Evolutionary conservation across 37 sponge, comb jelly and placozoan genomes (phyloP).

Genomic region (Lycopodina hypogea): DNA sequence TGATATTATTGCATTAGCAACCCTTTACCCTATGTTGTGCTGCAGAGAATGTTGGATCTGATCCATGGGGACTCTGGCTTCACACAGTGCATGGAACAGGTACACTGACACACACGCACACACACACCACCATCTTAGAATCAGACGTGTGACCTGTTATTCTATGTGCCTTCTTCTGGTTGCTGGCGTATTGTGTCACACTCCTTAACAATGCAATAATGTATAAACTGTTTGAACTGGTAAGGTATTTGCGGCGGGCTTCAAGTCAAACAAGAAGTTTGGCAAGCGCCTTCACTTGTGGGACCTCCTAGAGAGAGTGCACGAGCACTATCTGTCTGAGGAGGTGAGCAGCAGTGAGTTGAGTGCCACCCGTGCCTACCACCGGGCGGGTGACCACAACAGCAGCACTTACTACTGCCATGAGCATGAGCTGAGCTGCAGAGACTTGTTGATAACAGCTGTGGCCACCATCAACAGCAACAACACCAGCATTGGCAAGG

Average conservation of each 20-base stretch:
- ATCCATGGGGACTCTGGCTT: background rate
- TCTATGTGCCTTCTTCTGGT: too few relatives aligned
- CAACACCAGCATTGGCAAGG: conserved; percentile 47
- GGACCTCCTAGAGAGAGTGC: conserved; percentile 50
- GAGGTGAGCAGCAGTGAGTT: background rate
- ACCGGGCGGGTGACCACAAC: background rate
- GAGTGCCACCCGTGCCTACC: background rate
- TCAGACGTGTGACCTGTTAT: too few relatives aligned
- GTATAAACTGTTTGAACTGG: too few relatives aligned
- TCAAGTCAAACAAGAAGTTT: conserved; percentile 49
- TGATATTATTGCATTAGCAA: too few relatives aligned
- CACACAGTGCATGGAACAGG: conserved; percentile 35
- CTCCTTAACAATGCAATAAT: too few relatives aligned
- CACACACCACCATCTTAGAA: too few relatives aligned
- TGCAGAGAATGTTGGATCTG: conserved; percentile 22
- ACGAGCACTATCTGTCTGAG: conserved; percentile 6
- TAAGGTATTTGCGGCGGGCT: conserved; percentile 33
- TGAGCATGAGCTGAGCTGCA: background rate
- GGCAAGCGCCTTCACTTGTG: conserved; percentile 42
- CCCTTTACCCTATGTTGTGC: too few relatives aligned
- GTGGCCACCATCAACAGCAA: conserved; percentile 39
- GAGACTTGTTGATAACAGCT: conserved; percentile 25
- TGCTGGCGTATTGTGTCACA: too few relatives aligned
- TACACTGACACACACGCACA: background rate
- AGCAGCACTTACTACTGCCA: background rate